Conservation (phyloP, 2,113 vertebrate species). For the Gallinago media region DNA sequence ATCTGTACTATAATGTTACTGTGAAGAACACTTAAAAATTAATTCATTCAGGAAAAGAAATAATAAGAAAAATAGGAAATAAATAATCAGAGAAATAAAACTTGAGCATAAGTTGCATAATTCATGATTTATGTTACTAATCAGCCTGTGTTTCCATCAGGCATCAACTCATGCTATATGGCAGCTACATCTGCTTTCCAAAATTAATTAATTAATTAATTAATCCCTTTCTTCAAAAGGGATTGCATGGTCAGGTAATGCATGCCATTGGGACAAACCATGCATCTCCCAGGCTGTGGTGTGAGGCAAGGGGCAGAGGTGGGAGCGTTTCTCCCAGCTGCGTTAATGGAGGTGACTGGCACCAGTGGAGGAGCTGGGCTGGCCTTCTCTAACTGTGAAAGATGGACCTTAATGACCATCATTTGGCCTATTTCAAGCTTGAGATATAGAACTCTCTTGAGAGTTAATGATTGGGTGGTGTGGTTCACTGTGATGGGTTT, state of each 20-base stretch:
- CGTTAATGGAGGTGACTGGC: neutral
- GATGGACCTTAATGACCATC: neutral
- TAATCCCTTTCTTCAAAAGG: neutral
- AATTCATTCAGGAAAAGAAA: neutral
- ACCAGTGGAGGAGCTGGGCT: neutral
- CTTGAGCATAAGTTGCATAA: fast-evolving
- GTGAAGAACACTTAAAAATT: neutral
- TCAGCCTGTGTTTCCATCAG: neutral
- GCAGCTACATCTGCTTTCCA: neutral
- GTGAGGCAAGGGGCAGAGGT: neutral
- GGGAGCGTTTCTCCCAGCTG: neutral
- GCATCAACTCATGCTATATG: neutral
- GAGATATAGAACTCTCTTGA: neutral
- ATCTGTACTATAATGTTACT: neutral
- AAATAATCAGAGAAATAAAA: neutral
- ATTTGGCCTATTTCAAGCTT: neutral
- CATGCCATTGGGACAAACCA: neutral
- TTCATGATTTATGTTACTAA: neutral
- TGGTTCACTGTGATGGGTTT: neutral
- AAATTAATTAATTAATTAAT: neutral
- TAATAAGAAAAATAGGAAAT: neutral
- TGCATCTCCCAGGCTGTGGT: neutral
- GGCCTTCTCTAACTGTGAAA: neutral
- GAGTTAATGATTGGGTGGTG: neutral
- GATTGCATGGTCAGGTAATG: neutral